Evolutionary conservation across 2,797 vertebrate species (phyloP), one percentile per base, ranked within the genome.

Genomic region (Catharus ustulatus): DNA sequence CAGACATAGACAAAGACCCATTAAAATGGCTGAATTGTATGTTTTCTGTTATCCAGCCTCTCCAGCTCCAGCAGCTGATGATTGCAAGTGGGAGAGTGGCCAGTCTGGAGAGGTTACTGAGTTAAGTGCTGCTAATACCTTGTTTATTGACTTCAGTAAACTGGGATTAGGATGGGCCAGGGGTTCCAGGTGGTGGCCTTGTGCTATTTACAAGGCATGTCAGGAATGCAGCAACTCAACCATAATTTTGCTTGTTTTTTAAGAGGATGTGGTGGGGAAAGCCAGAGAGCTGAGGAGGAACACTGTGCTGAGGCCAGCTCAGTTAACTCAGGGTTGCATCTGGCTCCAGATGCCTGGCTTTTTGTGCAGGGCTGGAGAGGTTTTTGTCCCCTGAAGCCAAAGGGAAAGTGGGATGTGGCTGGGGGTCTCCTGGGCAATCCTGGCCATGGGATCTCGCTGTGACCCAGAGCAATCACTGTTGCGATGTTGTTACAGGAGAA

Each of bases 41-140:
- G 52, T 34, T 45, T 85, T 75, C 34, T 55, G 34, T 5, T 4
- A 42, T 27, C 30, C 86, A 66, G 57, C 20, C 32, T 67, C 71
- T 48, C 64, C 38, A 52, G 34, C 8, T 48, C 45, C 68, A 72
- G 81, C 16, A 92, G 42, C 61, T 68, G 43, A 40, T 51, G 30
- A n/a, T 5, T 90, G 61, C 3, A 8, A 87, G 45, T 2, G 0
- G 66, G 55, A 92, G 81, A 87, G 32, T 11, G n/a, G 66, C 12
- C 9, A 13, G 16, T 54, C 38, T 1, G 1, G 34, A 80, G 54
- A 92, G 68, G 52, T 93, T 80, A 92, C 55, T 0, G 20, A 86
- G 84, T 80, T 91, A 95, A 92, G 61, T 74, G 84, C 81, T 84
- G 78, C 68, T 92, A 93, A 94, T 90, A 90, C 81, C 76, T 58